These are phyloP conservation scores for Stegophylla sp. DNA, from an alignment of 2,888 invertebrate species.

Conservation along the genomic window DNA sequence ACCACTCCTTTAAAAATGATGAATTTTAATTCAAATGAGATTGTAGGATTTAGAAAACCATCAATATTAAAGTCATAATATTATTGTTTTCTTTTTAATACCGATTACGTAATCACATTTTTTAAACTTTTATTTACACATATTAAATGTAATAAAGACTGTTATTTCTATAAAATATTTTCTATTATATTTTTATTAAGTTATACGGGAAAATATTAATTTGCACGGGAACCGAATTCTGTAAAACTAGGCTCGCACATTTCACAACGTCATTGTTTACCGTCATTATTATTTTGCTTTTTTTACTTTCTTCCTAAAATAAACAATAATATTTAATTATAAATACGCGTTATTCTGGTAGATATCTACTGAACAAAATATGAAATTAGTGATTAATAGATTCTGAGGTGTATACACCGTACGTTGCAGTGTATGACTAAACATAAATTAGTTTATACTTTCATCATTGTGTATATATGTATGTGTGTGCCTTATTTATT, in stretches of 20 bases:
- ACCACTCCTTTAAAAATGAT: too few species aligned
- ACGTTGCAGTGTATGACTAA: slow-evolving; percentile 24
- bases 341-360: neutral
- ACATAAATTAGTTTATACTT: slow-evolving; percentile 19
- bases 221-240: neutral
- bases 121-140: too few species aligned
- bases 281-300: neutral
- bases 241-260: neutral
- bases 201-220: too few species aligned
- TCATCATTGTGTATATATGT: slow-evolving; percentile 11
- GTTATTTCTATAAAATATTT: too few species aligned
- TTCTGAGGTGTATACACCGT: neutral
- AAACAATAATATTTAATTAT: neutral
- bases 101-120: too few species aligned
- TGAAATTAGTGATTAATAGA: neutral
- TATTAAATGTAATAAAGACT: too few species aligned
- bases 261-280: neutral
- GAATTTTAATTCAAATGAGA: too few species aligned
- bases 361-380: neutral
- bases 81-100: too few species aligned
- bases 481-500: neutral
- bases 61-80: too few species aligned
- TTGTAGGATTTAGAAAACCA: too few species aligned
- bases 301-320: neutral
- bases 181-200: too few species aligned